Base-by-base conservation (phyloP, 2,797 vertebrate genomes). In the Eupleurogrammus muticus region DNA sequence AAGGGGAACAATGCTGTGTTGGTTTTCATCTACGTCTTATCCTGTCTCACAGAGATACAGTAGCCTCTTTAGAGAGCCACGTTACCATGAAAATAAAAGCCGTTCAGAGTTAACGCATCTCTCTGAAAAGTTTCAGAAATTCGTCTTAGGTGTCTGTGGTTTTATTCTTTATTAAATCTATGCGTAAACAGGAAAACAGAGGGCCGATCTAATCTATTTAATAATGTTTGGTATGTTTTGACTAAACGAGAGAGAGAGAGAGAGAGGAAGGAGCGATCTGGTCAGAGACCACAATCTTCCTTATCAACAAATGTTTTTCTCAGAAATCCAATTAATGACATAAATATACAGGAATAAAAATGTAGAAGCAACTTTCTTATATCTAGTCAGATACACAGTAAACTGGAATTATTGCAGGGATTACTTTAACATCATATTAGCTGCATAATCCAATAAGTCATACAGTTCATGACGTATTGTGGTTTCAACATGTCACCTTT, bases 1-100 rank as follows among this genome's bases (percentile, higher is more conserved):
- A 75, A 81, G n/a, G 54, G 14, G 64, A 75, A 77, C 63, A 65
- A 40, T 59, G 76, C 54, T 57, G 42, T 62, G 44, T 61, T 81
- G 79, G 65, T 79, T 87, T 87, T 73, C 34, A 75, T 75, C 68
- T 64, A 63, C 48, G 58, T 79, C 5, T 4, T 23, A 21, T 44
- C 47, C 51, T 67, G 44, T 79, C 48, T 67, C 66, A 69, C 38
- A 57, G 56, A 66, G 46, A 61, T 32, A 20, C 32, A 23, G 80
- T 63, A 67, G 67, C 24, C 61, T 49, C 49, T 83, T 77, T 24
- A 44, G 9, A 74, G 44, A 63, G 44, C 28, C 21, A 55, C 32
- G 8, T 60, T 17, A 35, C 16, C 4, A 60, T 66, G 10, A 73
- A 64, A 69, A 40, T 63, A 57, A 68, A 64, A 65, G 23, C 23